A percentile compares a stretch with the other conserved stretches of the same genome.
phyloP scores from a whole-genome alignment of 2,113 vertebrate species.

The Pipra filicauda region DNA sequence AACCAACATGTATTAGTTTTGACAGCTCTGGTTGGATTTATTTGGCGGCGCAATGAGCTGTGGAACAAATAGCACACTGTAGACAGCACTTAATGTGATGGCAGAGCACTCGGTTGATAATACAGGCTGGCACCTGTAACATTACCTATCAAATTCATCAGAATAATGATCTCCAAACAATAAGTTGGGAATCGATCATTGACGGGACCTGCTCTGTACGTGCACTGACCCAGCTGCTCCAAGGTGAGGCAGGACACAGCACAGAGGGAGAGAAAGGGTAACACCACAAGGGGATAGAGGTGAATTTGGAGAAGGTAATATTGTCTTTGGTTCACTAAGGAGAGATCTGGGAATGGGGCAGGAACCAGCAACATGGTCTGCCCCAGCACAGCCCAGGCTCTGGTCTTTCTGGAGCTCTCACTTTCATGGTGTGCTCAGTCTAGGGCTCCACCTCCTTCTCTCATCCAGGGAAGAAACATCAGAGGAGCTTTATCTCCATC shows the following conservation, averaged over 20 bases:
- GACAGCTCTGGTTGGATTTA: constrained; percentile 46
- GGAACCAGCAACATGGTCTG: background rate
- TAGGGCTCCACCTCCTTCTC: background rate
- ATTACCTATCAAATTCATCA: background rate
- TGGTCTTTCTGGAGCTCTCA: background rate
- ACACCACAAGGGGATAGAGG: background rate
- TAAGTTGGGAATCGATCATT: background rate
- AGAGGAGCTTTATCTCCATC: background rate
- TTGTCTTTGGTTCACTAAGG: background rate
- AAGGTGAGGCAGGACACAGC: background rate
- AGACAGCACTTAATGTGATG: constrained; percentile 13
- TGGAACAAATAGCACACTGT: constrained; percentile 17
- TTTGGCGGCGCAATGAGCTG: constrained; percentile 9
- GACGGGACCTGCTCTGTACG: fast-evolving
- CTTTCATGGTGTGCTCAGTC: background rate
- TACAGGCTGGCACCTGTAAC: background rate
- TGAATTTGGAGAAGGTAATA: background rate
- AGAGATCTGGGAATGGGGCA: background rate
- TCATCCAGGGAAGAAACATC: background rate
- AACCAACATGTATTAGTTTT: background rate
- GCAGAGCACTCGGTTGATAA: constrained; percentile 11
- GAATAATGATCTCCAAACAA: background rate
- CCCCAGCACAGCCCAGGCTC: background rate
- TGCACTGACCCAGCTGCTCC: background rate
- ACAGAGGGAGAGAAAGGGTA: background rate